A percentile compares a stretch with the other conserved stretches of the same genome.
phyloP scores from a whole-genome alignment of 1,140 invertebrate genomes.

The Drosophila funebris region DNA sequence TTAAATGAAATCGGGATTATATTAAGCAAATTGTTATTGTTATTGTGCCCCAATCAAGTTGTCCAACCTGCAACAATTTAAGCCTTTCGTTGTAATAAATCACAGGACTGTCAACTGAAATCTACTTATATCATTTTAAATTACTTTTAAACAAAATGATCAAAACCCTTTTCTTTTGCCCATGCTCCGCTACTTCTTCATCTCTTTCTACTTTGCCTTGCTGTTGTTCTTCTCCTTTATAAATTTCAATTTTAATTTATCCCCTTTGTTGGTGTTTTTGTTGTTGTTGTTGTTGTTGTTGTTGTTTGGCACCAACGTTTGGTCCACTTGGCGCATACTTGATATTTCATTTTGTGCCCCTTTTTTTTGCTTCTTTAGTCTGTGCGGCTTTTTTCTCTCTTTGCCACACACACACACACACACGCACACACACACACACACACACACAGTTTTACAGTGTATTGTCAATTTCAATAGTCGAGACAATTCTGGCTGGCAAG shows the following conservation, averaged over 20 bases:
- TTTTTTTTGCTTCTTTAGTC: slow-evolving; percentile 9
- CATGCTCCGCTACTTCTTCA: neutral
- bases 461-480: slow-evolving; percentile 40
- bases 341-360: slow-evolving; percentile 47
- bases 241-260: slow-evolving; percentile 65
- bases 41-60: slow-evolving; percentile 6
- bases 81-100: slow-evolving; percentile 27
- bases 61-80: neutral
- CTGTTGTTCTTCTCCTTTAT: slow-evolving; percentile 21
- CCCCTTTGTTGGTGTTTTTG: slow-evolving; percentile 19
- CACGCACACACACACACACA: slow-evolving; percentile 9
- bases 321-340: slow-evolving; percentile 51
- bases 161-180: slow-evolving; percentile 18
- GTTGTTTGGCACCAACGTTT: slow-evolving; percentile 15
- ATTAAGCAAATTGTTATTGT: neutral
- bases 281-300: slow-evolving; percentile 17
- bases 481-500: slow-evolving; percentile 37
- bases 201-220: neutral
- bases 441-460: neutral
- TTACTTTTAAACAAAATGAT: slow-evolving; percentile 38
- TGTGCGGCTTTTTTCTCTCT: slow-evolving; percentile 11
- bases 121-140: slow-evolving; percentile 44
- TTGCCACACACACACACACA: neutral
- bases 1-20: neutral
- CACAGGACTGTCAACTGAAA: slow-evolving; percentile 39